Evolutionary conservation across 2,888 invertebrate species (phyloP).

Genomic region (Phyllotreta cruciferae): DNA sequence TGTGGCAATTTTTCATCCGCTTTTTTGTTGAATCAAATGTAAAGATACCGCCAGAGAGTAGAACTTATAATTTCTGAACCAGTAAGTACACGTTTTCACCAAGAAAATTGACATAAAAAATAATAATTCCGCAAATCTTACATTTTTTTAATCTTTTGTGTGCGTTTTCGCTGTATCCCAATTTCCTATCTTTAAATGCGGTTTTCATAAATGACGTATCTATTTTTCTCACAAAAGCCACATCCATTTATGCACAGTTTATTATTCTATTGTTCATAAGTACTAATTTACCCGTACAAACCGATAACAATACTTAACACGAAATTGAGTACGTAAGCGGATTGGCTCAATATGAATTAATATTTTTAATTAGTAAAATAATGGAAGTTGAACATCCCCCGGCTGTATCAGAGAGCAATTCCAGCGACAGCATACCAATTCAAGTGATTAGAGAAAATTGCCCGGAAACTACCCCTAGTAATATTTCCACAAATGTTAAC

Average conservation of each 20-base stretch:
- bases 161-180: no score
- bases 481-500: neutral
- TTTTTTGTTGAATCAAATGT: constrained; percentile 23
- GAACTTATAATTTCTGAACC: constrained; percentile 11
- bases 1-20: constrained; percentile 18
- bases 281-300: no score
- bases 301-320: no score
- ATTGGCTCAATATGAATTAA: neutral
- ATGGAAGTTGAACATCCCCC: neutral
- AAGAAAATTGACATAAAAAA: neutral
- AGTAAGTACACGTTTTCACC: constrained; percentile 7
- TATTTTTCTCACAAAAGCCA: no score
- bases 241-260: no score
- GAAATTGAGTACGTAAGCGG: no score
- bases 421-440: neutral
- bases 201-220: no score
- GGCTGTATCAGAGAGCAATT: neutral
- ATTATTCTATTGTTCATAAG: no score
- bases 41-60: constrained; percentile 19
- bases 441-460: constrained; percentile 8
- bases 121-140: neutral
- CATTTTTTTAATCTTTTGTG: no score
- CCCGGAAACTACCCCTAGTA: neutral
- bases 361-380: constrained; percentile 1
- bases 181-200: no score